phyloP scores from a whole-genome alignment of 2,113 vertebrate genomes.

The Anhinga anhinga region DNA sequence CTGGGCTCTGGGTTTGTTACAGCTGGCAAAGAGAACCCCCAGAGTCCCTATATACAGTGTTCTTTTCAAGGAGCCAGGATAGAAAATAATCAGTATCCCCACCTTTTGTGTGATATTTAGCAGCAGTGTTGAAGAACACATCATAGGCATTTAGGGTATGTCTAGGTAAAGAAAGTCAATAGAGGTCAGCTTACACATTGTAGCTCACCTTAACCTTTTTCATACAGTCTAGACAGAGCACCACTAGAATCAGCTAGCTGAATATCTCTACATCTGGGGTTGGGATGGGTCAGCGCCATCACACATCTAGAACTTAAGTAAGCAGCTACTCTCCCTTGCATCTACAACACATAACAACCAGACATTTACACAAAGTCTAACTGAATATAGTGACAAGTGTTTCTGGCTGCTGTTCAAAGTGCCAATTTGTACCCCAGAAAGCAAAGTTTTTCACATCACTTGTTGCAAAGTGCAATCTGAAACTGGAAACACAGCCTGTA shows the following conservation, averaged over 20 bases:
- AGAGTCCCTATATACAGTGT: conserved; percentile 24
- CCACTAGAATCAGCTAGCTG: conserved; percentile 18
- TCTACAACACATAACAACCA: rapidly evolving
- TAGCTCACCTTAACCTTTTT: conserved; percentile 69
- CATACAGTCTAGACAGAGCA: conserved; percentile 58
- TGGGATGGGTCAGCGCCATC: background rate
- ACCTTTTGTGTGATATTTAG: conserved; percentile 68
- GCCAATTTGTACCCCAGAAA: background rate
- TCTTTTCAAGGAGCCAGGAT: conserved; percentile 60
- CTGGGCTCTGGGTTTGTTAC: conserved; percentile 41
- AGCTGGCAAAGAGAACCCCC: conserved; percentile 29
- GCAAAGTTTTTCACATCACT: background rate
- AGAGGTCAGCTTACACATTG: conserved; percentile 63
- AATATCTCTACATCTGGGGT: background rate
- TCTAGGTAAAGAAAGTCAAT: conserved; percentile 69
- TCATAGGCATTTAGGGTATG: conserved; percentile 67
- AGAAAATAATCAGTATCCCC: conserved; percentile 67
- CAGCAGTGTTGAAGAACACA: conserved; percentile 68
- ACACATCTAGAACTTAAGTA: background rate
- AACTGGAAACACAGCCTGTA: background rate
- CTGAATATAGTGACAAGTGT: background rate
- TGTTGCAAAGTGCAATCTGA: background rate
- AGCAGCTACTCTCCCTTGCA: background rate
- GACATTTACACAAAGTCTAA: background rate
- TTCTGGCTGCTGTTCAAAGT: background rate